phyloP scores from a whole-genome alignment of 2,888 invertebrate genomes.

The Punctoribates punctum region DNA sequence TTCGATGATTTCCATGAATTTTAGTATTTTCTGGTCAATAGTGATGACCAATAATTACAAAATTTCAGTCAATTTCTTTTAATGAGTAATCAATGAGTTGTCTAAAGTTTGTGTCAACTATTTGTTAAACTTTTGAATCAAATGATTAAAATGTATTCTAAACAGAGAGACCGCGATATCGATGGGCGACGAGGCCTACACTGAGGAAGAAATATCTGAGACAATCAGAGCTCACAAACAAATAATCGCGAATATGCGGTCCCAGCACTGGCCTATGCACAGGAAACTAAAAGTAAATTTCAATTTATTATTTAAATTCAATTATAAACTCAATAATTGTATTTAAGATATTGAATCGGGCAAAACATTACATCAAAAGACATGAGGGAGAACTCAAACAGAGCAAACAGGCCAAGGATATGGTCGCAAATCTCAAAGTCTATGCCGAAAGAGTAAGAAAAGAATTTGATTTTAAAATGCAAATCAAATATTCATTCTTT shows the following conservation, averaged over 20 bases:
- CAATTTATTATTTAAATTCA: background rate
- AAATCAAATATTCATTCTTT: background rate
- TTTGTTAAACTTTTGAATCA: background rate
- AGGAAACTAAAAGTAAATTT: constrained; percentile 42
- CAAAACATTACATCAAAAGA: constrained; percentile 78
- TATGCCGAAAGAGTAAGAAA: constrained; percentile 69
- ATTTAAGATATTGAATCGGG: constrained; percentile 53
- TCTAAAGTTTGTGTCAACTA: background rate
- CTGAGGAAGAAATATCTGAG: constrained; percentile 78
- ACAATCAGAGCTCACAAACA: constrained; percentile 87
- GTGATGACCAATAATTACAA: too few relatives aligned
- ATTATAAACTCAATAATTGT: background rate
- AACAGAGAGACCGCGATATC: constrained; percentile 47
- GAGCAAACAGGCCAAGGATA: constrained; percentile 77
- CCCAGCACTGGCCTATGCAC: constrained; percentile 45
- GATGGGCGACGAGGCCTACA: constrained; percentile 47
- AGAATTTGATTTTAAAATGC: background rate
- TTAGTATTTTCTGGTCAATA: too few relatives aligned
- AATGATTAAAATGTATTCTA: background rate
- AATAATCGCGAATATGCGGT: constrained; percentile 56
- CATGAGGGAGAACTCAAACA: constrained; percentile 88
- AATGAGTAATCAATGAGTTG: too few relatives aligned
- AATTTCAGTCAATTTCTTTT: too few relatives aligned
- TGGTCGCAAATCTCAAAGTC: constrained; percentile 77
- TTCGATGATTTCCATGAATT: too few relatives aligned